These are phyloP conservation scores for Sebastes taczanowskii DNA, from an alignment of 2,797 vertebrate genomes.

Conservation along the genomic window DNA sequence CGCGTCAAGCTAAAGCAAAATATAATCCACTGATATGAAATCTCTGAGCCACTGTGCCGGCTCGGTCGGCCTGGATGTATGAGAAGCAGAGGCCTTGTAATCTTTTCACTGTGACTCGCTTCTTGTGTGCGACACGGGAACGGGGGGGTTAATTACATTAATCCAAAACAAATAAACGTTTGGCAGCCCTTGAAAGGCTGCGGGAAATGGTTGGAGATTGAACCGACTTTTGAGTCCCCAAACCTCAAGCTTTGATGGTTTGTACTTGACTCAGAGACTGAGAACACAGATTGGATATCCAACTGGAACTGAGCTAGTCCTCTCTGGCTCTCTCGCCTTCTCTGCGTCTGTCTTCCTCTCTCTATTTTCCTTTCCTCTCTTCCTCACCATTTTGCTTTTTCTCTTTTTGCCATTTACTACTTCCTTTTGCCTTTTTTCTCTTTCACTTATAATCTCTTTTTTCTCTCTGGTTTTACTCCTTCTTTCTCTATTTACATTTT, in stretches of 20 bases:
- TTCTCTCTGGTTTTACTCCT: background rate
- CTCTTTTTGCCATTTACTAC: background rate
- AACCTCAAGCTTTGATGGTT: slow-evolving; percentile 79
- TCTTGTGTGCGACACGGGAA: slow-evolving; percentile 59
- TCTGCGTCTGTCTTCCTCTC: background rate
- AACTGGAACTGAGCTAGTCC: slow-evolving; percentile 50
- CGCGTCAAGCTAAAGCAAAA: slow-evolving; percentile 49
- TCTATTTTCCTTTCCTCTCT: background rate
- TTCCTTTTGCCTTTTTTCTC: slow-evolving; percentile 7
- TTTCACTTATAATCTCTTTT: background rate
- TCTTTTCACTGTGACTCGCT: slow-evolving; percentile 65
- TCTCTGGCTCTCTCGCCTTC: slow-evolving; percentile 3
- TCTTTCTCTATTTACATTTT: background rate
- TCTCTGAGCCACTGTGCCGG: slow-evolving; percentile 37
- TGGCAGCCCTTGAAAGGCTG: slow-evolving; percentile 76
- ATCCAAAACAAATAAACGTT: slow-evolving; percentile 81
- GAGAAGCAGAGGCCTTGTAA: slow-evolving; percentile 59
- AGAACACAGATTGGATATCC: slow-evolving; percentile 63
- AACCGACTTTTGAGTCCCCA: slow-evolving; percentile 67
- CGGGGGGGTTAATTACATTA: slow-evolving; percentile 78
- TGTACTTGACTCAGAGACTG: slow-evolving; percentile 60
- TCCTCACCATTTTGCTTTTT: background rate
- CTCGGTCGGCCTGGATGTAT: slow-evolving; percentile 9
- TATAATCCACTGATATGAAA: slow-evolving; percentile 57
- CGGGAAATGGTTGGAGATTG: slow-evolving; percentile 71